Evolutionary conservation across 1,140 invertebrate species (phyloP).

Genomic region (Papilio polyxenes): DNA sequence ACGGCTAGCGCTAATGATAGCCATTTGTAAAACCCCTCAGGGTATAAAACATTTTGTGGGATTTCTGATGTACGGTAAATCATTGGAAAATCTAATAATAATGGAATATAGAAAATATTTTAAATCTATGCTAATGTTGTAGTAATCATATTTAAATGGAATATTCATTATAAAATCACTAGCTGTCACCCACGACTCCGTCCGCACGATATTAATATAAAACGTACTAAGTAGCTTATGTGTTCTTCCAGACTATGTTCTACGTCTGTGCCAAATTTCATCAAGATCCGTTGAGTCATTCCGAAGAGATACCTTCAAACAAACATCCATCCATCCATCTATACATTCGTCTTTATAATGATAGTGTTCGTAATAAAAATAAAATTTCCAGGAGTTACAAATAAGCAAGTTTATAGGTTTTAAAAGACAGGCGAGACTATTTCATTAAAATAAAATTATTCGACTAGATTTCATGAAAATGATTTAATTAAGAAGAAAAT

Average conservation of each 20-base stretch:
- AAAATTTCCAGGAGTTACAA: too few species aligned
- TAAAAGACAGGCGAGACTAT: too few species aligned
- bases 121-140: neutral
- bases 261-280: too few species aligned
- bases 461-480: neutral
- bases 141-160: neutral
- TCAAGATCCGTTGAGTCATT: too few species aligned
- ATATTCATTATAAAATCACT: neutral
- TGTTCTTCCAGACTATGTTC: too few species aligned
- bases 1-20: conserved; percentile 10
- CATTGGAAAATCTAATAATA: neutral
- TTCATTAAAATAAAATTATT: neutral
- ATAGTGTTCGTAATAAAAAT: too few species aligned
- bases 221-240: too few species aligned
- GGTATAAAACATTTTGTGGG: conserved; percentile 1
- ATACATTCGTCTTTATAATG: too few species aligned
- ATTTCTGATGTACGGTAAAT: neutral
- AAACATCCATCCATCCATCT: too few species aligned
- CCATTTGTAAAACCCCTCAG: conserved; percentile 7
- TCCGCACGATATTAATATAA: neutral
- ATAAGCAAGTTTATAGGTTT: too few species aligned
- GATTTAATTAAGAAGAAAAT: neutral
- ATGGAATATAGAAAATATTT: neutral
- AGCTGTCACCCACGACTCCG: neutral
- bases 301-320: too few species aligned